phyloP scores from a whole-genome alignment of 1,140 invertebrate species.

The Euwallacea similis region DNA sequence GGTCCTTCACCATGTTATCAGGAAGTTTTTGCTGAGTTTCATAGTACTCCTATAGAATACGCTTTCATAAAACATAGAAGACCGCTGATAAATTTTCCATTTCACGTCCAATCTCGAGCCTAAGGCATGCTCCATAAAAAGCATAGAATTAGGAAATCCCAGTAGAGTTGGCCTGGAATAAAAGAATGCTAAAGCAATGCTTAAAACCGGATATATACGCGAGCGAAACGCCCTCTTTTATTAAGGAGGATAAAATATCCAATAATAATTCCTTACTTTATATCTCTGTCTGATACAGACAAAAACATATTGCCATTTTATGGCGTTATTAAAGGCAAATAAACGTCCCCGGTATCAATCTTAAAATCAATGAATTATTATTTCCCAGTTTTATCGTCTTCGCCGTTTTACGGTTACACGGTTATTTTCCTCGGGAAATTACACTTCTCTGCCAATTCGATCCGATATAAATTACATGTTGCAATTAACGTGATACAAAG shows the following conservation, averaged over 20 bases:
- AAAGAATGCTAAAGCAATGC: constrained; percentile 2
- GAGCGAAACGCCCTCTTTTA: constrained; percentile 4
- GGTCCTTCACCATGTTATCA: too few relatives aligned
- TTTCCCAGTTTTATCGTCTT: constrained; percentile 20
- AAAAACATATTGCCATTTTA: constrained; percentile 26
- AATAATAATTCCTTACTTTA: constrained; percentile 14
- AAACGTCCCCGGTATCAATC: constrained; percentile 23
- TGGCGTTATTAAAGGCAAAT: constrained; percentile 31
- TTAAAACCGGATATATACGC: not conserved
- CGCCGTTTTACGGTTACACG: not conserved
- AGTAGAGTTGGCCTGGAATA: not conserved
- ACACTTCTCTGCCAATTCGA: not conserved
- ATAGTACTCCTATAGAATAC: too few relatives aligned
- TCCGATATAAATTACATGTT: too few relatives aligned
- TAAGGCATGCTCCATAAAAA: too few relatives aligned
- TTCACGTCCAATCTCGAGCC: too few relatives aligned
- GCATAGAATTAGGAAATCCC: too few relatives aligned
- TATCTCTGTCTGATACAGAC: not conserved
- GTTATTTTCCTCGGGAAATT: not conserved
- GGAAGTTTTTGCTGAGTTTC: too few relatives aligned
- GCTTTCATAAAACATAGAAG: too few relatives aligned
- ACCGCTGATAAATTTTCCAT: too few relatives aligned
- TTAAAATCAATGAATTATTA: constrained; percentile 29
- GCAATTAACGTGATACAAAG: too few relatives aligned
- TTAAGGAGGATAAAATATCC: not conserved